Evolutionary conservation across 2,113 vertebrate genomes (phyloP).

Genomic region (Puma concolor): DNA sequence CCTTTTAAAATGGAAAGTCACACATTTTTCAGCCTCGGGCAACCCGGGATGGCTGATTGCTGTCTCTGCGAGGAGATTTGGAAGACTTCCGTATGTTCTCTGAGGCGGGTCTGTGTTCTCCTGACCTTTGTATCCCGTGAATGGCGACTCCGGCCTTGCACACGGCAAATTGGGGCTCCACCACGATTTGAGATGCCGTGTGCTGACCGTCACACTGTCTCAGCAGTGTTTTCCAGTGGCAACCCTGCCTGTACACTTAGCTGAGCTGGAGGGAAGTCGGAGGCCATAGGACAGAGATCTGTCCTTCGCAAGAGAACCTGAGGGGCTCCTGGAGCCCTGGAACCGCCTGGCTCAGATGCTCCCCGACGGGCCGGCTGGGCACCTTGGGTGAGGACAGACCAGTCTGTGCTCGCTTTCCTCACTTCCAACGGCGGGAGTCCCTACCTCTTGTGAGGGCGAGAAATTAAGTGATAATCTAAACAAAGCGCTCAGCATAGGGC

Average conservation of each 20-base stretch:
- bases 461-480: neutral
- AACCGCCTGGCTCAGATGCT: neutral
- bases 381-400: neutral
- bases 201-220: neutral
- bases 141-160: neutral
- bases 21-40: neutral
- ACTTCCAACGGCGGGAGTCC: neutral
- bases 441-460: neutral
- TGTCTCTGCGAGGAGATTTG: neutral
- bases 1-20: neutral
- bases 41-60: neutral
- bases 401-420: neutral
- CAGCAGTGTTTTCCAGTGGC: neutral
- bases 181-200: neutral
- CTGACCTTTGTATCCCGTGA: too few species aligned
- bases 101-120: neutral
- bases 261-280: neutral
- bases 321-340: neutral
- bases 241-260: neutral
- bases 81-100: neutral
- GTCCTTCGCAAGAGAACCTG: neutral
- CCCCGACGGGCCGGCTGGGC: neutral
- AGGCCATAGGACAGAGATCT: neutral
- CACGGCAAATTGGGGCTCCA: fast-evolving
- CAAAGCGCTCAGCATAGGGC: neutral